These are phyloP conservation scores for Heliconius hortense DNA, from an alignment of 2,888 invertebrate species.

Conservation along the genomic window DNA sequence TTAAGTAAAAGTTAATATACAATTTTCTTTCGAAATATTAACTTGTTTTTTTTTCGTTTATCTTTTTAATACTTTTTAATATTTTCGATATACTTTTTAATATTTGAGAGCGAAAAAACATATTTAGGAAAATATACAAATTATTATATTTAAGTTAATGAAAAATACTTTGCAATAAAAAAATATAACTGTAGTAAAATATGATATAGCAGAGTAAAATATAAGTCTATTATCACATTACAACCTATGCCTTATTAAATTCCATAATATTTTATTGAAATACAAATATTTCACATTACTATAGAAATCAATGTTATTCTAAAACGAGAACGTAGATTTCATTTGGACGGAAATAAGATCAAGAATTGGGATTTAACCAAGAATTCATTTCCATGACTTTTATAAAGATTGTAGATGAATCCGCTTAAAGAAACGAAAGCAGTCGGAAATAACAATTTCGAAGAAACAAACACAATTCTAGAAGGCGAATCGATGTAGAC, in stretches of 20 bases:
- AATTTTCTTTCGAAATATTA: constrained; percentile 60
- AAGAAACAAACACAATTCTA: constrained; percentile 79
- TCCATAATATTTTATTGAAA: constrained; percentile 2
- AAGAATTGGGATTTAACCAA: constrained; percentile 64
- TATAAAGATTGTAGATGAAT: constrained; percentile 70
- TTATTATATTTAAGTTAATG: too few relatives aligned
- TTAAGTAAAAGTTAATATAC: constrained; percentile 71
- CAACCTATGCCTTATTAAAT: too few relatives aligned
- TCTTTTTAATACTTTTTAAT: too few relatives aligned
- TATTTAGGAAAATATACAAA: too few relatives aligned
- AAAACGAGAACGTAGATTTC: constrained; percentile 48
- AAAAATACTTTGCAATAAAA: too few relatives aligned
- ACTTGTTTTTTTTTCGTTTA: constrained; percentile 5
- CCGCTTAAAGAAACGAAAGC: constrained; percentile 75
- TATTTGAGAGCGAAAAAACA: too few relatives aligned
- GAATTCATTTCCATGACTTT: constrained; percentile 75
- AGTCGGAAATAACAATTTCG: constrained; percentile 79
- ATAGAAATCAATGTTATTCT: constrained; percentile 23
- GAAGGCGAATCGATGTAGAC: constrained; percentile 70
- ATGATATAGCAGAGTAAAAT: too few relatives aligned
- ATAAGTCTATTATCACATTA: too few relatives aligned
- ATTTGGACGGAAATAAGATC: constrained; percentile 64
- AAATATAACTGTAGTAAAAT: too few relatives aligned
- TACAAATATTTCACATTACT: neutral
- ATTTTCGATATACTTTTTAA: too few relatives aligned